Conservation (phyloP, 1,140 invertebrate genomes). For the Agrilus planipennis region DNA sequence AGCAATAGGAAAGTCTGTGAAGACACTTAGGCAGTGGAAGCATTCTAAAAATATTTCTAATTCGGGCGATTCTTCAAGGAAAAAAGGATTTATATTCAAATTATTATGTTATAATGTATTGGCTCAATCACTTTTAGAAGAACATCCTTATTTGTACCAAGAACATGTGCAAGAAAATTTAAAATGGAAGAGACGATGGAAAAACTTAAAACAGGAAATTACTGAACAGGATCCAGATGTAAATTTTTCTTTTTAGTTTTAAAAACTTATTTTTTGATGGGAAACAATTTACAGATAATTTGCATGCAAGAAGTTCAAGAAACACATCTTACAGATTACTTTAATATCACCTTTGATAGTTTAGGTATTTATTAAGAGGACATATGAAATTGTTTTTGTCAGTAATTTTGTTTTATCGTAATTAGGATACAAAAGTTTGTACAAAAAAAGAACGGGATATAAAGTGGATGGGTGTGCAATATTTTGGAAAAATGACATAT, state of each 20-base stretch:
- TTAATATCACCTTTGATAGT: constrained; percentile 39
- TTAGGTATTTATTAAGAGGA: constrained; percentile 22
- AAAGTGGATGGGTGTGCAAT: constrained; percentile 72
- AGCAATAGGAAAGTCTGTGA: too few species aligned
- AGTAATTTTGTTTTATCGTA: background rate
- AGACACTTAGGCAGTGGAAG: too few species aligned
- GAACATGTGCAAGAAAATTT: constrained; percentile 46
- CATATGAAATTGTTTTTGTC: constrained; percentile 6
- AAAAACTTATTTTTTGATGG: constrained; percentile 19
- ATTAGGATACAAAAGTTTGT: constrained; percentile 49
- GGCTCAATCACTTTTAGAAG: constrained; percentile 66
- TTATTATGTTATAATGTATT: constrained; percentile 81
- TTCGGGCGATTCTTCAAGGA: too few species aligned
- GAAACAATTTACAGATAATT: constrained; percentile 47
- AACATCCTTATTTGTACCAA: constrained; percentile 63
- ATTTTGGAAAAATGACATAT: constrained; percentile 54
- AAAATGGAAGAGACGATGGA: constrained; percentile 56
- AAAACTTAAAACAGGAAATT: constrained; percentile 60
- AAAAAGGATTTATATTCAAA: constrained; percentile 19
- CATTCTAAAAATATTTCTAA: too few species aligned
- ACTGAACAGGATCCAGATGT: constrained; percentile 59
- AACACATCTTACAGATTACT: constrained; percentile 54
- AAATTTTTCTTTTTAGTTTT: constrained; percentile 26
- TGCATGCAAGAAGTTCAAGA: constrained; percentile 81
- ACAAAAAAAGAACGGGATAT: constrained; percentile 59